Evolutionary conservation across 2,113 vertebrate genomes (phyloP).

Genomic region (Astur gentilis): DNA sequence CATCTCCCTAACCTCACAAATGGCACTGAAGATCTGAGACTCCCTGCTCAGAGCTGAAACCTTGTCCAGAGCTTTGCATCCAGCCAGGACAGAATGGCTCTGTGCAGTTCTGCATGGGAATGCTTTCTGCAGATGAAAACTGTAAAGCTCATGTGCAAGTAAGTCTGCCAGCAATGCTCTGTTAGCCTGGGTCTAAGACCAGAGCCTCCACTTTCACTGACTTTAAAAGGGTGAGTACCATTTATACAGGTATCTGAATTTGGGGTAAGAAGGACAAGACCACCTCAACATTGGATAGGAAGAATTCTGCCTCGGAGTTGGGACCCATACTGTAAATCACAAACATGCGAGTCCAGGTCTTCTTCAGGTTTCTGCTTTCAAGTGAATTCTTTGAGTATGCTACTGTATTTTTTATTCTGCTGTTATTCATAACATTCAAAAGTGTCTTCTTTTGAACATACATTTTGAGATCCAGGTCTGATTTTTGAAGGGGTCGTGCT

Average conservation of each 20-base stretch:
- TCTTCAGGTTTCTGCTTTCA: background rate
- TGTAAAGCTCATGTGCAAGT: background rate
- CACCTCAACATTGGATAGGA: background rate
- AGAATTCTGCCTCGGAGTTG: background rate
- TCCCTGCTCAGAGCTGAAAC: background rate
- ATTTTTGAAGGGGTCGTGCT: background rate
- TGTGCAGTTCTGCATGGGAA: background rate
- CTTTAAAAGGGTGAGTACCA: background rate
- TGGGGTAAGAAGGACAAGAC: background rate
- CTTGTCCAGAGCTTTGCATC: background rate
- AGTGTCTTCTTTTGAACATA: background rate
- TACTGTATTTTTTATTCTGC: background rate
- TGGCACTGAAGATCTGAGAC: background rate
- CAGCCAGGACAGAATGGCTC: background rate
- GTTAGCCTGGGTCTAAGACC: background rate
- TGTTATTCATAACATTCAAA: background rate
- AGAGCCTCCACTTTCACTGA: background rate
- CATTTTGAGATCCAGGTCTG: background rate
- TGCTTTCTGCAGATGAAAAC: background rate
- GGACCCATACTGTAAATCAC: background rate
- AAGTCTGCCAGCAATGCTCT: background rate
- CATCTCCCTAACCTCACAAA: background rate
- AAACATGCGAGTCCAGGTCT: fast-evolving
- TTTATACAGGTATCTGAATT: background rate
- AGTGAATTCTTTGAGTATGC: background rate